phyloP scores from a whole-genome alignment of 2,113 vertebrate genomes.

The Polypterus bichir region DNA sequence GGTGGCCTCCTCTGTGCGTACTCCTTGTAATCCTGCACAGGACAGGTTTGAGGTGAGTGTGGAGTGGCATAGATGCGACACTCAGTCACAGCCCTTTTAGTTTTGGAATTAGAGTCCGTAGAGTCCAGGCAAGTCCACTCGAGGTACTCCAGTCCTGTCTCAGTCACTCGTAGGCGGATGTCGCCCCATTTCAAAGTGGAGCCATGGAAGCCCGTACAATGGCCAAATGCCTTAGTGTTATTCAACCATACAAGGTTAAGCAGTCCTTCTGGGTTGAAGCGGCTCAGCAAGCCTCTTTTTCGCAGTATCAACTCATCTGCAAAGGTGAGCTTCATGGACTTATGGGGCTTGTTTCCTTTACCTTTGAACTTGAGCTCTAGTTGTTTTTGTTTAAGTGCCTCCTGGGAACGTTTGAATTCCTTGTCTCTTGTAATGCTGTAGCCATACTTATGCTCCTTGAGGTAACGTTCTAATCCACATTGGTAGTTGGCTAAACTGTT shows the following conservation, averaged over 20 bases:
- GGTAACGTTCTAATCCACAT: conserved; percentile 65
- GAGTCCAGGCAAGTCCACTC: conserved; percentile 69
- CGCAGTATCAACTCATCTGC: conserved; percentile 67
- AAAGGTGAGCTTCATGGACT: conserved; percentile 74
- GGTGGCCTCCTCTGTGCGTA: conserved; percentile 65
- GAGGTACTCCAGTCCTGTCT: conserved; percentile 60
- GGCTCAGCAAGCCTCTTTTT: conserved; percentile 61
- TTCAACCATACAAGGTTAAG: conserved; percentile 73
- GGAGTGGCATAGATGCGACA: conserved; percentile 63
- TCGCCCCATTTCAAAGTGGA: conserved; percentile 71
- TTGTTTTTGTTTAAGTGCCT: conserved; percentile 71
- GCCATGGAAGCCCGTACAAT: conserved; percentile 67
- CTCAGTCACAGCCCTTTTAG: conserved; percentile 55
- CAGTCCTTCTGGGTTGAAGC: conserved; percentile 64
- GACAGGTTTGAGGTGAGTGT: conserved; percentile 64
- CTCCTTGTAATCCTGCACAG: conserved; percentile 71
- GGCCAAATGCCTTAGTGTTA: conserved; percentile 67
- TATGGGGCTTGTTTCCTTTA: conserved; percentile 75
- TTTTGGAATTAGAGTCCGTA: conserved; percentile 45
- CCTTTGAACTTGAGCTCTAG: conserved; percentile 60
- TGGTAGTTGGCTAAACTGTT: conserved; percentile 75
- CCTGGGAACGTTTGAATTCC: conserved; percentile 68
- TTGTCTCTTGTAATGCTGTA: conserved; percentile 72
- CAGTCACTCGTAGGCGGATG: conserved; percentile 56
- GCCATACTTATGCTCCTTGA: conserved; percentile 65